These are phyloP conservation scores for Acinonyx jubatus DNA, from an alignment of 2,113 vertebrate genomes.

Conservation along the genomic window DNA sequence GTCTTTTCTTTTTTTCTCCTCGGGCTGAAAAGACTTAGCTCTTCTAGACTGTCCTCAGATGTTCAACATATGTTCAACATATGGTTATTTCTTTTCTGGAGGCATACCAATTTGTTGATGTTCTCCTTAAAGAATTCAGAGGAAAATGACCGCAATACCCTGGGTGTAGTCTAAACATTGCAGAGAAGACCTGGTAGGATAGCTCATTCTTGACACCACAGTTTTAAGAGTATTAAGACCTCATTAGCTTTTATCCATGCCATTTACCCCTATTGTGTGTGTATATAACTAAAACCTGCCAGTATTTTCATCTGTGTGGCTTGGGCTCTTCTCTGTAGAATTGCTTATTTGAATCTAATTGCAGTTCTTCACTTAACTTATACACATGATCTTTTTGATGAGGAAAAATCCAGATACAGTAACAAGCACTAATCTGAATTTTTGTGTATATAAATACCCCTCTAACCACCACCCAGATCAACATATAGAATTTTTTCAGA, in stretches of 20 bases:
- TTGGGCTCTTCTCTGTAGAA: not conserved
- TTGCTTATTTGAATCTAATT: not conserved
- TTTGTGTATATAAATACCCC: not conserved
- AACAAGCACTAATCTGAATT: not conserved
- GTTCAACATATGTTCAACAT: not conserved
- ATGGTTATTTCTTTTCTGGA: constrained; percentile 18
- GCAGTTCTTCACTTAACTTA: not conserved
- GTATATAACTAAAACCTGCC: not conserved
- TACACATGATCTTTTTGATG: not conserved
- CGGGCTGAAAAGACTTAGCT: not conserved
- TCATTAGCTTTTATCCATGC: not conserved
- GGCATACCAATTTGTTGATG: not conserved
- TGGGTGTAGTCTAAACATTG: not conserved
- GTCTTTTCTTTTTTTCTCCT: not conserved
- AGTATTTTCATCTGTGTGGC: not conserved
- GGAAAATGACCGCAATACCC: not conserved
- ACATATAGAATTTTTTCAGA: not conserved
- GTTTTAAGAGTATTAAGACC: not conserved
- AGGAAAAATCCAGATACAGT: not conserved
- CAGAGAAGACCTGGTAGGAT: not conserved
- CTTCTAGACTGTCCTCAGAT: constrained; percentile 26
- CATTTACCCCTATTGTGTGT: not conserved
- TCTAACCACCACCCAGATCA: not conserved
- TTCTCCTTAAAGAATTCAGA: not conserved
- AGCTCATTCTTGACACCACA: not conserved